Base-by-base conservation (phyloP, 2,888 invertebrate species). In the Drosophila bunnanda region DNA sequence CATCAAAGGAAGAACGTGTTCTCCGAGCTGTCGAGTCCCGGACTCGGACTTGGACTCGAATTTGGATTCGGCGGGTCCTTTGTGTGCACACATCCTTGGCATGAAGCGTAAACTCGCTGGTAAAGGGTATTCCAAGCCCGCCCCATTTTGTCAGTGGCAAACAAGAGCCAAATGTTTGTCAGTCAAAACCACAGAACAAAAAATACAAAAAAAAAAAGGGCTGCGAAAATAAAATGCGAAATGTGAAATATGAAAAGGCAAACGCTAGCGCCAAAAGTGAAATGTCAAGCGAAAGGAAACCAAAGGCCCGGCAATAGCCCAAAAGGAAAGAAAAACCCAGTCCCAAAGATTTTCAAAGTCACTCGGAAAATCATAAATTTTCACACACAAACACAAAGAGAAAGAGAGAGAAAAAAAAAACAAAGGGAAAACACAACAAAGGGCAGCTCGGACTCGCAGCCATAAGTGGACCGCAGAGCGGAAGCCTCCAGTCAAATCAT, bases 291-390 rank as follows among this genome's bases (percentile, higher is more conserved):
- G 77, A 72, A 77, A 78, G 73, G 77, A 75, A 71, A 70, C 70
- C 62, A 66, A 72, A 48, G 8, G n/a, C 38, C n/a, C 34, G 32
- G 10, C 13, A 46, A 62, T 48, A 38, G n/a, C 28, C 15, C 15
- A 22, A 43, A 43, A 43, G 12, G 32, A 43, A 17, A 34, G 28
- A 20, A 60, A 48, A 36, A 15, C 32, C 12, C 64, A 44, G 48
- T 34, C 55, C 62, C 36, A 67, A 65, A 68, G 82, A 79, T 83
- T 86, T 83, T 81, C 79, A 83, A 86, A 83, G 84, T 83, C 82
- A 73, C 81, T 83, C 76, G 76, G 72, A 74, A 86, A 83, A 86
- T 83, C 83, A 83, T 83, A 83, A 83, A 86, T 83, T 83, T 83
- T 57, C 70, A 72, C 74, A 86, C 73, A 83, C 75, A 76, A 46